Evolutionary conservation across 1,140 invertebrate species (phyloP), one percentile per base, ranked within the genome.

Genomic region (Stegodyphus dumicola): DNA sequence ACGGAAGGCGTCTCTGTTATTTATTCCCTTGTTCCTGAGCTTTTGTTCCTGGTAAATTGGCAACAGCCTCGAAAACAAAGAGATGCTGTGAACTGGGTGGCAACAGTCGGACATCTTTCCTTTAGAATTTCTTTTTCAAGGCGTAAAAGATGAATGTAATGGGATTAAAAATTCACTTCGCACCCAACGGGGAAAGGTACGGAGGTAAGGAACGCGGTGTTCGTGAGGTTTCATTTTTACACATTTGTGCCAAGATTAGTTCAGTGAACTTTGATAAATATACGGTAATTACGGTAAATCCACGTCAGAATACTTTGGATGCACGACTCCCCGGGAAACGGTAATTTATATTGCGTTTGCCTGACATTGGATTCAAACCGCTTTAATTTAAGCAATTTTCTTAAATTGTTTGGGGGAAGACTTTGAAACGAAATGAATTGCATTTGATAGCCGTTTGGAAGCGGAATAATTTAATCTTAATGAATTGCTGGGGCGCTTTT

Each of bases 381-480:
- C 33, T 33, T 33, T 33, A 9, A 17, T 77, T 77, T 77, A 77
- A 64, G 65, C 76, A 77, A 77, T 77, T 77, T 77, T 66, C n/a
- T n/a, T 65, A 77, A 77, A 77, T 77, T 9, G 65, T 52, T 33
- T 75, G 73, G 17, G 53, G 33, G 54, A 75, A 54, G 54, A 75
- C 52, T 54, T 60, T 6, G 17, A 33, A 75, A 33, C n/a, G 73
- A 75, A 75, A 54, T 75, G 73, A 75, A 75, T 56, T 75, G 54
- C 73, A 52, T 75, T 75, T 52, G 52, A 75, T 75, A 51, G 11
- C 52, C 15, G 52, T n/a, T 56, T 54, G 52, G 53, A 56, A 75
- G 54, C 33, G 73, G 53, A 56, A 60, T 54, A 60, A 75, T 56
- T 75, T 75, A 75, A 48, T 52, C 73, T 75, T 52, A 52, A 52